Conservation (phyloP, 53 echinoderm and acorn worm species). For the Stichopus horrens region DNA sequence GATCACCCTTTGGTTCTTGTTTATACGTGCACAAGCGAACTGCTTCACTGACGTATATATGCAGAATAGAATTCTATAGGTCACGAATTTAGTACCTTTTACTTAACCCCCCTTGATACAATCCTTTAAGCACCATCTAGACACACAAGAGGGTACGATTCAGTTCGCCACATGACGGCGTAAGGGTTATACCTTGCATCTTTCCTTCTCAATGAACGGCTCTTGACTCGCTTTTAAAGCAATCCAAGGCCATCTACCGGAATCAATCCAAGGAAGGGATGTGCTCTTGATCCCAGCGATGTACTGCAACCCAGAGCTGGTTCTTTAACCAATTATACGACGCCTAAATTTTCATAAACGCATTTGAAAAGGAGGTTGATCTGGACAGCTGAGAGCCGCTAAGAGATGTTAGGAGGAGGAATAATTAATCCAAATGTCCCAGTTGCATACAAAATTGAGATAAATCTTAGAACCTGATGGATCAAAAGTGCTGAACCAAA, state of each 20-base stretch:
- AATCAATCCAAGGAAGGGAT: background rate
- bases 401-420: background rate
- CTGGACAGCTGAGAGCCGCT: background rate
- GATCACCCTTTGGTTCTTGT: no score
- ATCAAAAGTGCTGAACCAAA: background rate
- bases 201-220: background rate
- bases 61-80: no score
- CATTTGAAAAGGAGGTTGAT: background rate
- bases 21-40: no score
- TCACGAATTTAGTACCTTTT: no score
- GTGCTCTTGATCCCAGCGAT: background rate
- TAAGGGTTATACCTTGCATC: background rate
- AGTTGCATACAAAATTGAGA: background rate
- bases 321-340: background rate
- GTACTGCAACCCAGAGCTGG: background rate
- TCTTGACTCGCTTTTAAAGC: background rate
- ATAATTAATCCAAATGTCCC: background rate
- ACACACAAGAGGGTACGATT: no score
- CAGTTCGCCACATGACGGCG: background rate
- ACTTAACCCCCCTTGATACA: no score
- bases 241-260: background rate
- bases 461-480: background rate
- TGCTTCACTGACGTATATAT: no score
- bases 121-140: no score
- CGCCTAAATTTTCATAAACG: background rate